A percentile compares a stretch with the other conserved stretches of the same genome.
Evolutionary conservation across 2,797 vertebrate genomes (phyloP).

Genomic region (Chiloscyllium punctatum): DNA sequence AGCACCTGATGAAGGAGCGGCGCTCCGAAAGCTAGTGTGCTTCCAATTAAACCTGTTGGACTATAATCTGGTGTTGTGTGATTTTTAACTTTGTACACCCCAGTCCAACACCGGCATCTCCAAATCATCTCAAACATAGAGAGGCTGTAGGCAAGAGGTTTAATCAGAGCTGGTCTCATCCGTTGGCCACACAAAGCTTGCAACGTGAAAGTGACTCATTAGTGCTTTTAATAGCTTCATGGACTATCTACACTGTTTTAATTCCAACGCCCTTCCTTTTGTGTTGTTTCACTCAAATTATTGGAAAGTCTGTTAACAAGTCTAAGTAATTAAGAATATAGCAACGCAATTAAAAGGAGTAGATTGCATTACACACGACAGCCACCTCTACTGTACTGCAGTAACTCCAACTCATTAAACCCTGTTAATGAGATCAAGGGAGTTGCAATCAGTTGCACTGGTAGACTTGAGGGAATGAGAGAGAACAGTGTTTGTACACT

Average conservation of each 20-base stretch:
- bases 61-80: too few relatives aligned
- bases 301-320: not conserved
- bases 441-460: not conserved
- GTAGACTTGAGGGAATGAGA: not conserved
- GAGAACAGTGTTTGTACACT: not conserved
- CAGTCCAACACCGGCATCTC: too few relatives aligned
- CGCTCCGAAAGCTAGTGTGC: too few relatives aligned
- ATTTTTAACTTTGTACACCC: too few relatives aligned
- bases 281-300: not conserved
- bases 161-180: not conserved
- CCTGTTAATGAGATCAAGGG: not conserved
- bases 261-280: not conserved
- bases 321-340: not conserved
- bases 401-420: not conserved
- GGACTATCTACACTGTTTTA: not conserved
- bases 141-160: not conserved
- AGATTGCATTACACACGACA: not conserved
- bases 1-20: too few relatives aligned
- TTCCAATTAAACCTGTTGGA: too few relatives aligned
- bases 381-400: not conserved
- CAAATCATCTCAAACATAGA: not conserved
- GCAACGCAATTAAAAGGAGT: not conserved
- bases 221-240: not conserved
- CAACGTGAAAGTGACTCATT: not conserved
- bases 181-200: too few relatives aligned